Evolutionary conservation across 2,888 invertebrate genomes (phyloP).

Genomic region (Platypus cylindrus): DNA sequence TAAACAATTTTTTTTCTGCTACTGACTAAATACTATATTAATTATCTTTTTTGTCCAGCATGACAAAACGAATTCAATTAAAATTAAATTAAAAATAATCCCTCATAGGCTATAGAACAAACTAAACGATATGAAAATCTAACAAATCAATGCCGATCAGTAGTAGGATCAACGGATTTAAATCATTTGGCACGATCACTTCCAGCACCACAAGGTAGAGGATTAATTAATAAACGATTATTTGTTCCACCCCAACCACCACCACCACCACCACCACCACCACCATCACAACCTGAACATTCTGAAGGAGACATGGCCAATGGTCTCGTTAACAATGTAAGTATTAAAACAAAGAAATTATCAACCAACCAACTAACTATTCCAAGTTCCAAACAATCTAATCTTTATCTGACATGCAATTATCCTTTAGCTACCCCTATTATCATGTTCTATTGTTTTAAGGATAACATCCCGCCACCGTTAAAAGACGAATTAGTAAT

Average conservation of each 20-base stretch:
- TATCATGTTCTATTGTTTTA: conserved; percentile 11
- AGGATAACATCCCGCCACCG: conserved; percentile 61
- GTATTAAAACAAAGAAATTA: conserved; percentile 20
- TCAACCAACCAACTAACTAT: neutral
- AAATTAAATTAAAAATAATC: no score
- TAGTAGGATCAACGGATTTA: conserved; percentile 61
- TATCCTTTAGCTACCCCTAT: neutral
- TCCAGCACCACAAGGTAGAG: conserved; percentile 40
- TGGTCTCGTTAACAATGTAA: conserved; percentile 30
- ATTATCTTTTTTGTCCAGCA: no score
- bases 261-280: conserved; percentile 53
- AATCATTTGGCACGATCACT: conserved; percentile 63
- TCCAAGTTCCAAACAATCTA: conserved; percentile 1
- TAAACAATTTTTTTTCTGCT: no score
- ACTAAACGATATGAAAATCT: conserved; percentile 72
- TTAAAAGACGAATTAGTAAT: conserved; percentile 74
- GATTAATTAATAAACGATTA: conserved; percentile 36
- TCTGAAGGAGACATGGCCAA: conserved; percentile 36
- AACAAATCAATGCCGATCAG: conserved; percentile 61
- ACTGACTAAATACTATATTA: no score
- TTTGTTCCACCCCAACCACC: conserved; percentile 59
- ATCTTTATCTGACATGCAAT: neutral
- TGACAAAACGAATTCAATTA: no score
- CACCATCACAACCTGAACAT: conserved; percentile 42
- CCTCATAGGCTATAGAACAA: conserved; percentile 77